These are phyloP conservation scores for Drosophila kanapiae DNA, from an alignment of 1,140 invertebrate genomes.

Conservation along the genomic window DNA sequence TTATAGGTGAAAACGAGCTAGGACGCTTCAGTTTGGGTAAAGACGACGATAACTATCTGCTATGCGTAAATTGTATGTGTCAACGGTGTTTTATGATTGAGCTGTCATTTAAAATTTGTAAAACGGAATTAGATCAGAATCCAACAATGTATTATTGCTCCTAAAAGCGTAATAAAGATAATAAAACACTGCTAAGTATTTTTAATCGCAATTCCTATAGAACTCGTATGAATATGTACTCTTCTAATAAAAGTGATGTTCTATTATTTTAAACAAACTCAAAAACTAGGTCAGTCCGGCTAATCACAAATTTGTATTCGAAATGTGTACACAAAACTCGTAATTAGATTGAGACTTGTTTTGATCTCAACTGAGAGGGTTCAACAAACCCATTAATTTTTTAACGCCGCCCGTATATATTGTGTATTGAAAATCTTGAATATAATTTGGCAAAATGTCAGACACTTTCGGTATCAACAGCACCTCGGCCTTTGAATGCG, in stretches of 20 bases:
- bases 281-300: constrained; percentile 33
- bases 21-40: constrained; percentile 13
- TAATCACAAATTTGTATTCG: constrained; percentile 30
- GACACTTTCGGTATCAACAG: constrained; percentile 49
- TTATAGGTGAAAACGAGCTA: constrained; percentile 22
- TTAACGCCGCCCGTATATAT: constrained; percentile 54
- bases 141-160: constrained; percentile 69
- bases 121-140: constrained; percentile 37
- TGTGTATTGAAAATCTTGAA: constrained; percentile 33
- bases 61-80: constrained; percentile 9
- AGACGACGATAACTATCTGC: neutral
- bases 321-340: constrained; percentile 14
- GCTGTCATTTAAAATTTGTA: constrained; percentile 50
- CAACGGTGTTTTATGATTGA: constrained; percentile 33
- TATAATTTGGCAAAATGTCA: constrained; percentile 37
- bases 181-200: neutral
- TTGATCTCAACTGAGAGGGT: constrained; percentile 23
- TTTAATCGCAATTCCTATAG: neutral
- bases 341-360: constrained; percentile 46
- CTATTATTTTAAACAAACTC: neutral
- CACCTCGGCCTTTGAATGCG: constrained; percentile 32
- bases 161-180: constrained; percentile 66
- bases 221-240: neutral
- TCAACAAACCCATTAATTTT: constrained; percentile 69
- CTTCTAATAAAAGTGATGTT: neutral